Evolutionary conservation across 2,113 vertebrate genomes (phyloP), one percentile per base, ranked within the genome.

Genomic region (Aramus guarauna): DNA sequence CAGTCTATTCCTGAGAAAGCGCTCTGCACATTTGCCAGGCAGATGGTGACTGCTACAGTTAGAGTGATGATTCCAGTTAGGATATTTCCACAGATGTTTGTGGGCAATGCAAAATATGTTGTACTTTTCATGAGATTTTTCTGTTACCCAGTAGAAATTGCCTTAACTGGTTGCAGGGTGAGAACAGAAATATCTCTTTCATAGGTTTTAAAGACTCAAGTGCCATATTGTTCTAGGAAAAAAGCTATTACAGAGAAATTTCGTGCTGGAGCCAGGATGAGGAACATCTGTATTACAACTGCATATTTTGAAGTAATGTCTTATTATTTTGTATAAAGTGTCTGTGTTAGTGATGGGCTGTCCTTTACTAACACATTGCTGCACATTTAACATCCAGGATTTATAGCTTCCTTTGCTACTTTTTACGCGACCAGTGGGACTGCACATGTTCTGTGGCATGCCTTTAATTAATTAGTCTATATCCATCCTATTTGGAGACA

Each of bases 401-500:
- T 90, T 78, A 74, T 60, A 78, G 12, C 47, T 94, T 95, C 41
- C 58, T 66, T 68, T 82, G 37, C 59, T 90, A 52, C 50, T 62
- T 91, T 89, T 97, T 75, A 62, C 74, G 34, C 29, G 45, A 78
- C 69, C 66, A 72, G n/a, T 89, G 85, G 72, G 85, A 83, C 68
- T 80, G 30, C 52, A 59, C 14, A 32, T 41, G 43, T 69, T 93
- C 81, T 66, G 45, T 48, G 39, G 41, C 39, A 82, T 82, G 72
- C 32, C 20, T 95, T 93, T 94, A 92, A 93, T 96, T 94, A 95
- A 95, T 96, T 96, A 92, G 56, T 66, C 68, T 92, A 95, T 92
- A 75, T 84, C 79, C 67, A 62, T 84, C 85, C 91, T 92, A 79
- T 91, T 12, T 88, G 71, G 55, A 66, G 50, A 82, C 48, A 94